Base-by-base conservation (phyloP, 2,113 vertebrate species). In the Apodemus speciosus region DNA sequence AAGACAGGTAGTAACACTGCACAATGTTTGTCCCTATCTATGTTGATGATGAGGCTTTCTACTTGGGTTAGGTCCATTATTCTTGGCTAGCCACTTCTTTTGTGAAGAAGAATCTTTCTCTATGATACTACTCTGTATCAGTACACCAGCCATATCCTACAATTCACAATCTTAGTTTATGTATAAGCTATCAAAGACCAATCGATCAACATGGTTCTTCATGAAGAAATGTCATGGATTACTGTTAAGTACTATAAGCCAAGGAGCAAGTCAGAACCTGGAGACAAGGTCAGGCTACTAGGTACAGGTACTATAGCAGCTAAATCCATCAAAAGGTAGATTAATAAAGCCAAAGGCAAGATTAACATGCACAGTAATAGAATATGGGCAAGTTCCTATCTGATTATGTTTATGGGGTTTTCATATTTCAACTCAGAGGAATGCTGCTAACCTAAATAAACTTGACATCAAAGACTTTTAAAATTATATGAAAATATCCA, bases 91-190 rank as follows among this genome's bases (percentile, higher is more conserved):
- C 9, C 40, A 9, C 62, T 51, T 49, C 38, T 81, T 92, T 80
- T 15, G 13, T 4, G 18, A 18, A 69, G n/a, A 89, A 62, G 30
- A 66, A 15, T 56, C 58, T 75, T 56, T 87, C 53, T 64, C 18
- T 0, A 58, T 32, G 30, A 88, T 58, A 40, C 2, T 35, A 20
- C 14, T 92, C n/a, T 38, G 62, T 6, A 69, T 30, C 20, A 66
- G 51, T 87, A 94, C 62, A 80, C 23, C 21, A 91, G 21, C 32
- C 38, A 8, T 75, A 21, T 56, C 66, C 68, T 92, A 10, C 8
- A 68, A 83, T 73, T 10, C 68, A 72, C 90, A 69, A 94, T 85
- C 30, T 69, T 14, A 81, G 16, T 81, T 95, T 64, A 60, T 77
- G 4, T 30, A 92, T 83, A 93, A 86, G 13, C 68, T 73, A 49